Percentiles rank a stretch among this genome's conserved stretches.
These are phyloP conservation scores for Orussus abietinus DNA, from an alignment of 1,140 invertebrate genomes.

Conservation along the genomic window DNA sequence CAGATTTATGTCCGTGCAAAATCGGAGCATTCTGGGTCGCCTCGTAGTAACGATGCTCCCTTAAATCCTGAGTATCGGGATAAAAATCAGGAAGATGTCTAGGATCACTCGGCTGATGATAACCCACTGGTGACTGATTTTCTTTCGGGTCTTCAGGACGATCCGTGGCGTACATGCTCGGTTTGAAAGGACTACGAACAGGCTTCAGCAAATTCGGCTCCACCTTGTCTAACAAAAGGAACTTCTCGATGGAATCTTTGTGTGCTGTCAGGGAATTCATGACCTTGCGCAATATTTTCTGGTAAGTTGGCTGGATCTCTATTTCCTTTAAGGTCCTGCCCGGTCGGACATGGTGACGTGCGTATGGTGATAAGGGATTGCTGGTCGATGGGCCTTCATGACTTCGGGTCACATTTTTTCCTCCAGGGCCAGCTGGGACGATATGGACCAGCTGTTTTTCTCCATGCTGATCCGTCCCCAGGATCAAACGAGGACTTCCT, in stretches of 20 bases:
- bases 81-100: too few relatives aligned
- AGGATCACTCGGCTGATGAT: not conserved
- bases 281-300: slow-evolving; percentile 19
- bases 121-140: not conserved
- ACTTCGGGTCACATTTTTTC: too few relatives aligned
- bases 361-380: not conserved
- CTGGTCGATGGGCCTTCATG: not conserved
- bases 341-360: slow-evolving; percentile 7
- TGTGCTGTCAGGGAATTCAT: slow-evolving; percentile 26
- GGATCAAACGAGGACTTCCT: slow-evolving; percentile 20
- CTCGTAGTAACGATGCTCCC: slow-evolving; percentile 5
- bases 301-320: slow-evolving; percentile 13
- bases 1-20: too few relatives aligned
- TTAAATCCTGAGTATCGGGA: slow-evolving; percentile 7
- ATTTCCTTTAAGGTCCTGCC: not conserved
- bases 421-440: slow-evolving; percentile 21
- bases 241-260: slow-evolving; percentile 23
- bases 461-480: slow-evolving; percentile 29
- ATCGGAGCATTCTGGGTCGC: too few relatives aligned
- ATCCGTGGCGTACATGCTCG: slow-evolving; percentile 12
- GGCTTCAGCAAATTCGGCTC: too few relatives aligned
- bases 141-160: not conserved
- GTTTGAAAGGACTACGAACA: too few relatives aligned
- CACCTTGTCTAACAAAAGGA: slow-evolving; percentile 21
- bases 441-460: slow-evolving; percentile 31